Base-by-base conservation (phyloP, 2,797 vertebrate genomes). In the Heliangelus exortis region DNA sequence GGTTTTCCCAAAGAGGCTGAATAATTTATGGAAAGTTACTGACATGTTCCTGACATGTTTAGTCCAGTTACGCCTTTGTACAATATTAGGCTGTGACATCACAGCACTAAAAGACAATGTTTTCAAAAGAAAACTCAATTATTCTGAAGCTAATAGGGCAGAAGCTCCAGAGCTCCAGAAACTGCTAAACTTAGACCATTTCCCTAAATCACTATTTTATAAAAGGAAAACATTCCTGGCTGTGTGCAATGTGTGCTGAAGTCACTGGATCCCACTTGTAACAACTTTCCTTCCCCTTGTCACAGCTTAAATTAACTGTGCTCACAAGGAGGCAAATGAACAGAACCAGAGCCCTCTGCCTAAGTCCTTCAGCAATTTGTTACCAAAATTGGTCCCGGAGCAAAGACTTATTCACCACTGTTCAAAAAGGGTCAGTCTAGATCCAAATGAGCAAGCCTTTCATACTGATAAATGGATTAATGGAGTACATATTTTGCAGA, bases 1-100 rank as follows among this genome's bases (percentile, higher is more conserved):
- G 96, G 93, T 91, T 97, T 97, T 97, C 96, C 96, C 95, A 94
- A 95, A 79, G 95, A 96, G 91, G 57, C 78, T 63, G 94, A 93
- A 96, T 96, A 94, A 96, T 96, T 97, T 96, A 95, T 96, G 95
- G 93, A 96, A 97, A 96, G 92, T 91, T 94, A 48, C 96, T 96
- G 96, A 96, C 95, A 97, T 96, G 95, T 92, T 96, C 85, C 95
- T 94, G 93, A 94, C 96, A 97, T 93, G 92, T 96, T 96, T 94
- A 86, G 93, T 97, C 95, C 89, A 55, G 95, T 92, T 91, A 90
- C 9, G 87, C 83, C 92, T 96, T 92, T 87, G 95, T 82, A 93
- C 77, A 92, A 71, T 54, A 82, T 76, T 79, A 79, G 62, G 9
- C 87, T 86, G 74, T 95, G 96, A 97, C 95, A 94, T 91, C 92